phyloP scores from a whole-genome alignment of 2,888 invertebrate species.

The Eristalis intricaria region DNA sequence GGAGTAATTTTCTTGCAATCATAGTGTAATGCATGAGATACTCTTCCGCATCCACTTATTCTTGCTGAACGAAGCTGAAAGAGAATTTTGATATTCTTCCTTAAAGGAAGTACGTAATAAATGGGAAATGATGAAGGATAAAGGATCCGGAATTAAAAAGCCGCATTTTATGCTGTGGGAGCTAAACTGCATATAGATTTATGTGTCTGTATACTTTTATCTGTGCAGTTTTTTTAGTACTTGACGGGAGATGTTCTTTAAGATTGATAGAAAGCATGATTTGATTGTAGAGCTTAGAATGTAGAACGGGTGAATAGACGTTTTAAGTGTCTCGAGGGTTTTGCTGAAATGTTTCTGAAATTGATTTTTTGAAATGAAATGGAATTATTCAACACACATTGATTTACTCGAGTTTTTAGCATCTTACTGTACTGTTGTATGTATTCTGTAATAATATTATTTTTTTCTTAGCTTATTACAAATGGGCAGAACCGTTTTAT shows the following conservation, averaged over 20 bases:
- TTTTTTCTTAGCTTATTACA: no score
- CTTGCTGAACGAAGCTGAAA: background rate
- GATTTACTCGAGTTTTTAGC: no score
- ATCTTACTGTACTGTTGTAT: no score
- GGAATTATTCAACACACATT: no score
- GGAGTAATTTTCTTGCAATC: conserved; percentile 38
- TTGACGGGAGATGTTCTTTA: background rate
- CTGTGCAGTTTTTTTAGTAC: background rate
- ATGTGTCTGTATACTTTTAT: background rate
- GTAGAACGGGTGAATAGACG: no score
- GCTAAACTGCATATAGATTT: background rate
- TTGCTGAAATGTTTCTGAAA: no score
- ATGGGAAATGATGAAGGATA: conserved; percentile 17
- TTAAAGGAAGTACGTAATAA: conserved; percentile 21
- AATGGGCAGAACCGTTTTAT: no score
- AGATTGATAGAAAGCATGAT: background rate
- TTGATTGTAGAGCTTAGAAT: background rate
- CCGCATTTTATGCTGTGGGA: background rate
- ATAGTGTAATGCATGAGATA: conserved; percentile 23
- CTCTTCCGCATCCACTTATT: background rate
- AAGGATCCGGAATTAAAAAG: background rate
- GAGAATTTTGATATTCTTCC: conserved; percentile 15
- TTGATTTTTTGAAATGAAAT: no score
- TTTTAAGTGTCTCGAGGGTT: no score
- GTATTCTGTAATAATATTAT: no score